phyloP scores from a whole-genome alignment of 2,113 vertebrate genomes.

The Hymenochirus boettgeri region DNA sequence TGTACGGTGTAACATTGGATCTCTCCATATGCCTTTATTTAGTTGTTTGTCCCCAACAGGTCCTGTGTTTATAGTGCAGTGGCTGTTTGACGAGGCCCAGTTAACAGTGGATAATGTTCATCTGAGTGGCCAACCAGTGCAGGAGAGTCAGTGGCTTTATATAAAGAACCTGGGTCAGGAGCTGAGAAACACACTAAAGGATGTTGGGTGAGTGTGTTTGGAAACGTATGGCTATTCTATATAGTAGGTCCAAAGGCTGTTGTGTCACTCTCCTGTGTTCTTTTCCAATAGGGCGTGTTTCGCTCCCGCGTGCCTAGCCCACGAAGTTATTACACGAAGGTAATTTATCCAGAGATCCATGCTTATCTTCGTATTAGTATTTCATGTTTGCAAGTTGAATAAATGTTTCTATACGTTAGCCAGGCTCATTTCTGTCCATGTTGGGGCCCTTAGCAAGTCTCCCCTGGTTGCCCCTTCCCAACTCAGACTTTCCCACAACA shows the following conservation, averaged over 20 bases:
- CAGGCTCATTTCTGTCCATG: too few species aligned
- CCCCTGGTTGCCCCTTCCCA: too few species aligned
- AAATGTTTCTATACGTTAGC: too few species aligned
- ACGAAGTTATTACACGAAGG: slow-evolving; percentile 90
- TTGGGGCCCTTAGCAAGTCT: too few species aligned
- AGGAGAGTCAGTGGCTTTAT: slow-evolving; percentile 95
- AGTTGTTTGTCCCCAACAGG: slow-evolving; percentile 59
- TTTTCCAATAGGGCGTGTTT: slow-evolving; percentile 80
- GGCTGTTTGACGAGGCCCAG: slow-evolving; percentile 97
- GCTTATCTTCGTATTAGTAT: too few species aligned
- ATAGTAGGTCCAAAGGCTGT: neutral
- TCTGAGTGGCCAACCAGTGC: slow-evolving; percentile 90
- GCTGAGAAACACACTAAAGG: slow-evolving; percentile 87
- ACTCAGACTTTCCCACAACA: too few species aligned
- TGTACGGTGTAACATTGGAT: too few species aligned
- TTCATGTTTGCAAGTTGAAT: too few species aligned
- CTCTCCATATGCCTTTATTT: too few species aligned
- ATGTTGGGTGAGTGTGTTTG: slow-evolving; percentile 83
- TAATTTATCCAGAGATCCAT: neutral
- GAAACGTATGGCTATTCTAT: too few species aligned
- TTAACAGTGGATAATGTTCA: slow-evolving; percentile 93
- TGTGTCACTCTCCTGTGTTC: neutral
- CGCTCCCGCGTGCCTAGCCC: slow-evolving; percentile 91
- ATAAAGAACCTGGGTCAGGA: slow-evolving; percentile 92
- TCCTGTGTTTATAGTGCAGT: slow-evolving; percentile 95